Evolutionary conservation across 1,140 invertebrate species (phyloP), one percentile per base, ranked within the genome.

Genomic region (Drosophila insularis): DNA sequence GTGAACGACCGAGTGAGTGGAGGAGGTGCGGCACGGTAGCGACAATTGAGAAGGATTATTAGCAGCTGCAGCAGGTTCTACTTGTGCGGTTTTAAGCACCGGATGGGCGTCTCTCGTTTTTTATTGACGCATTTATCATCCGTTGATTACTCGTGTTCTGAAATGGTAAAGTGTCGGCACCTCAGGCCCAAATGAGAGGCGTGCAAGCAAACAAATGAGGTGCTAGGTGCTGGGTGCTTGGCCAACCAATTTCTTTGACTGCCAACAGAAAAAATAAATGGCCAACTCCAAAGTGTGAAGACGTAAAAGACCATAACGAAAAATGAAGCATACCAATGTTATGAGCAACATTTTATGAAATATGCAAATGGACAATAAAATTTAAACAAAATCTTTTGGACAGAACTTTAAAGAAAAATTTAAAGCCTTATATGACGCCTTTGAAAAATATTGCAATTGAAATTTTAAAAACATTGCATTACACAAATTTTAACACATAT

Each of bases 81-180:
- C 71, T 43, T 78, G 74, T 81, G 81, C 58, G 81, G 74, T 77
- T 85, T 85, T 85, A 66, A 86, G 81, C 81, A 85, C 81, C 81
- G 81, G 81, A 85, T 75, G 74, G 62, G 68, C 54, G 68, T 73
- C 61, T 64, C 54, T 50, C 17, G 2, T 50, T 19, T 50, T 78
- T 86, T 81, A 86, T 85, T 66, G 70, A 54, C 78, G 74, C 82
- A 86, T 81, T 78, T 86, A 81, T 86, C 82, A 87, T 85, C 67
- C 81, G 67, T 65, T 78, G 62, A 87, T 87, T 79, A 66, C 80
- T 70, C 67, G 66, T 81, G 66, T 43, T 74, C 46, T 74, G 67
- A 86, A 70, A 75, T 59, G 74, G 39, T 32, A 53, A 32, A 27
- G 21, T 46, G 39, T 14, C 39, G 40, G 40, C 46, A 70, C 50